Conservation (phyloP, 2,888 invertebrate genomes). For the Timema podura region DNA sequence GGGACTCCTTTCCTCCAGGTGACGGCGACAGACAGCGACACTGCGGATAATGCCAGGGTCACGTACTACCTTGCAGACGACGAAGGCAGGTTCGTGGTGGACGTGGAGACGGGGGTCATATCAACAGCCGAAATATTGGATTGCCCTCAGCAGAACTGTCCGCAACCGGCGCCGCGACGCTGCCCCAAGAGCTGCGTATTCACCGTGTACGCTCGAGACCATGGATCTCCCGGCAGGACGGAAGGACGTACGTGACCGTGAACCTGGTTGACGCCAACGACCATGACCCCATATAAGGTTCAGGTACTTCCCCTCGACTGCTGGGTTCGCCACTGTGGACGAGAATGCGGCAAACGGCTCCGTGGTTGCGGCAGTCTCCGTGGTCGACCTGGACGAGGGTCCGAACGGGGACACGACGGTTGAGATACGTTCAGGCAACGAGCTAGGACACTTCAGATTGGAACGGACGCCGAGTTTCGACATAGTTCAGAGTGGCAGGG, state of each 20-base stretch:
- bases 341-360: slow-evolving; percentile 89
- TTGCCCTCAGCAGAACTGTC: slow-evolving; percentile 72
- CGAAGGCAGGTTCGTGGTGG: slow-evolving; percentile 85
- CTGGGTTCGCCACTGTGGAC: slow-evolving; percentile 86
- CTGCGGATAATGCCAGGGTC: slow-evolving; percentile 87
- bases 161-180: slow-evolving; percentile 45
- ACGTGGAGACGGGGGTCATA: slow-evolving; percentile 87
- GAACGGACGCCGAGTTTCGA: slow-evolving; percentile 79
- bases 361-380: slow-evolving; percentile 89
- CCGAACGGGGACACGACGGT: slow-evolving; percentile 84
- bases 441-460: slow-evolving; percentile 82
- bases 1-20: slow-evolving; percentile 87
- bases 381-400: slow-evolving; percentile 89
- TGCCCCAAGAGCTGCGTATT: slow-evolving; percentile 93
- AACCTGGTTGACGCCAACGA: slow-evolving; percentile 90
- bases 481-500: slow-evolving; percentile 87
- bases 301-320: slow-evolving; percentile 77
- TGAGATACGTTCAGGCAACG: slow-evolving; percentile 83
- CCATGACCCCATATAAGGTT: slow-evolving; percentile 90
- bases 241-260: slow-evolving; percentile 88
- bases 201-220: slow-evolving; percentile 89
- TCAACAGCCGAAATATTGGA: slow-evolving; percentile 74
- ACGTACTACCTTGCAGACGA: slow-evolving; percentile 84
- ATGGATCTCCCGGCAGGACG: slow-evolving; percentile 85
- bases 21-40: slow-evolving; percentile 90